These are phyloP conservation scores for Yponomeuta cagnagella DNA, from an alignment of 2,888 invertebrate genomes.

Conservation along the genomic window DNA sequence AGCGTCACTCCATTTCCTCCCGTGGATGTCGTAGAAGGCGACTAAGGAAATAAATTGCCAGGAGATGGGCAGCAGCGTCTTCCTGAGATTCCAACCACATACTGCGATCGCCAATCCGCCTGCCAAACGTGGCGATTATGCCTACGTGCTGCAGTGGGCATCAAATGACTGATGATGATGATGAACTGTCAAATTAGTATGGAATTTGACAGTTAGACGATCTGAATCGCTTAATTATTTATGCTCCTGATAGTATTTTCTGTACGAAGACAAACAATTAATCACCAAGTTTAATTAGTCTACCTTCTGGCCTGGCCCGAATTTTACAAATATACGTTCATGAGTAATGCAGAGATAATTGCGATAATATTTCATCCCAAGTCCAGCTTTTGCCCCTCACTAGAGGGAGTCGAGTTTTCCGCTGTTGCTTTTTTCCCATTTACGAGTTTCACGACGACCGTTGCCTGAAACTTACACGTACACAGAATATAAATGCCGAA, in stretches of 20 bases:
- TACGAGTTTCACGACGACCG: constrained; percentile 76
- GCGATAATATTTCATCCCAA: not conserved
- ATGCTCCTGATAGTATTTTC: not conserved
- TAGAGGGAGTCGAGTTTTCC: constrained; percentile 67
- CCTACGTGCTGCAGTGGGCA: no score
- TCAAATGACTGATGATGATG: no score
- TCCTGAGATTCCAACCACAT: no score
- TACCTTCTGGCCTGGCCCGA: not conserved
- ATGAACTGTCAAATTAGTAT: no score
- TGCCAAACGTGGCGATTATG: no score
- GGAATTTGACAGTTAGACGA: no score
- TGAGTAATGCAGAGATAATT: not conserved
- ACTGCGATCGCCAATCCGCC: no score
- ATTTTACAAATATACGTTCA: not conserved
- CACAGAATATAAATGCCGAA: constrained; percentile 72
- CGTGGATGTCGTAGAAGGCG: no score
- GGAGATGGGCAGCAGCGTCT: no score
- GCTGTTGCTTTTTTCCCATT: constrained; percentile 76
- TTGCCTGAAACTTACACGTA: constrained; percentile 76
- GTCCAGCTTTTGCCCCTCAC: constrained; percentile 48
- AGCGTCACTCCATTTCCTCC: no score
- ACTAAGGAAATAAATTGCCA: no score
- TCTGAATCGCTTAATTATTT: no score
- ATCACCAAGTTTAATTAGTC: not conserved
- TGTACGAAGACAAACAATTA: not conserved